Conservation (phyloP, 2,113 vertebrate species). For the Lophius piscatorius region DNA sequence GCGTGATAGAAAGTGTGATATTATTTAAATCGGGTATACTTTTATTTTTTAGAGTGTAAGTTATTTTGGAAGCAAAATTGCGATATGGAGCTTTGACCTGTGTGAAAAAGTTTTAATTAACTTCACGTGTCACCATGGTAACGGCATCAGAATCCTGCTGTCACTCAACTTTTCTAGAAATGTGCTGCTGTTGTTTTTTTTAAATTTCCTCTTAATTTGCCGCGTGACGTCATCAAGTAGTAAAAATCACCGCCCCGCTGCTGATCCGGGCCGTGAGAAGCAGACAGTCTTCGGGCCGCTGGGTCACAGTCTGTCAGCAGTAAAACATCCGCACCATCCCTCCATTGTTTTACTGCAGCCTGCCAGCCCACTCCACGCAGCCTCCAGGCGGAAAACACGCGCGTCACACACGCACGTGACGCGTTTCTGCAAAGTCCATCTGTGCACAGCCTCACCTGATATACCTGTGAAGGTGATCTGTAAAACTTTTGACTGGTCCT, state of each 20-base stretch:
- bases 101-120: too few species aligned
- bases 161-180: too few species aligned
- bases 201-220: background rate
- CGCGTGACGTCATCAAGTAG: background rate
- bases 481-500: conserved; percentile 5
- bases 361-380: conserved; percentile 40
- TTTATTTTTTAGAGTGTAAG: too few species aligned
- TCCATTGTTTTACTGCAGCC: conserved; percentile 65
- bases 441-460: background rate
- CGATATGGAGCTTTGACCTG: too few species aligned
- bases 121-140: too few species aligned
- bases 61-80: too few species aligned
- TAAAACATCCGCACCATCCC: conserved; percentile 51
- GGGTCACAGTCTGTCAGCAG: conserved; percentile 63
- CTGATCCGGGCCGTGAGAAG: conserved; percentile 63
- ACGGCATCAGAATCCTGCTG: too few species aligned
- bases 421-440: background rate
- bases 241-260: background rate
- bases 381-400: conserved; percentile 28
- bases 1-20: too few species aligned
- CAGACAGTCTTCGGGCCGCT: conserved; percentile 58
- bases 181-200: too few species aligned
- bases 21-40: too few species aligned
- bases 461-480: conserved; percentile 20
- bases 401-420: conserved; percentile 4